Percentiles rank a stretch among this genome's conserved stretches.
Conservation (phyloP, 2,113 vertebrate genomes). For the Fulmarus glacialis region DNA sequence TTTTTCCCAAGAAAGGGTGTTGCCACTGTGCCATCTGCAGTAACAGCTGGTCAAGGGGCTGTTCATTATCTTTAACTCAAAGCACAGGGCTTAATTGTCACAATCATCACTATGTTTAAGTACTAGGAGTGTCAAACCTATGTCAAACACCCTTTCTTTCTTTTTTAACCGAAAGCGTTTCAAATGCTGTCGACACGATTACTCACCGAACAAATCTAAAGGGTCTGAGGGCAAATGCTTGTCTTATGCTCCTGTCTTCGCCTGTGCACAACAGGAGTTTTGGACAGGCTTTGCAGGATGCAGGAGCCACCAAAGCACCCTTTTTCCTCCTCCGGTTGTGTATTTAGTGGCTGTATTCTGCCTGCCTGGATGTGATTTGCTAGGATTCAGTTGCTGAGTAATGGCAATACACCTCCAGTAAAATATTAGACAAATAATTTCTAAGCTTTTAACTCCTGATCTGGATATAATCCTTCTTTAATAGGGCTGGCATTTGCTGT, state of each 20-base stretch:
- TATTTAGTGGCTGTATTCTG: not conserved
- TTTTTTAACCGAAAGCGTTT: not conserved
- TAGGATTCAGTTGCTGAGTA: not conserved
- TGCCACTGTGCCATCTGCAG: not conserved
- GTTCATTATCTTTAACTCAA: not conserved
- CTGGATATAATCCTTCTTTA: not conserved
- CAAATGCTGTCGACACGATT: not conserved
- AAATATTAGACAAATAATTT: conserved; percentile 13
- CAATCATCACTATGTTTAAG: not conserved
- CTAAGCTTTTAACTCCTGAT: not conserved
- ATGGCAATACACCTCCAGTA: not conserved
- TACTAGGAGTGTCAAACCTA: not conserved
- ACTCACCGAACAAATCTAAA: not conserved
- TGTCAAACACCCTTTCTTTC: not conserved
- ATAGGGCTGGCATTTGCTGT: not conserved
- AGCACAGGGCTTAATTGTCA: not conserved
- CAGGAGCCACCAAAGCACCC: not conserved
- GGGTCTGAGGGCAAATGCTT: not conserved
- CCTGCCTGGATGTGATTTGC: not conserved
- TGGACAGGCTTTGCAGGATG: not conserved
- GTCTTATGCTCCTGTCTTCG: not conserved
- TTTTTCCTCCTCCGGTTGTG: not conserved
- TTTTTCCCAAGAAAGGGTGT: not conserved
- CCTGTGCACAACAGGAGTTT: not conserved
- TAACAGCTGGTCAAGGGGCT: not conserved